Conservation (phyloP, 2,113 vertebrate genomes). For the Paradoxurus hermaphroditus region DNA sequence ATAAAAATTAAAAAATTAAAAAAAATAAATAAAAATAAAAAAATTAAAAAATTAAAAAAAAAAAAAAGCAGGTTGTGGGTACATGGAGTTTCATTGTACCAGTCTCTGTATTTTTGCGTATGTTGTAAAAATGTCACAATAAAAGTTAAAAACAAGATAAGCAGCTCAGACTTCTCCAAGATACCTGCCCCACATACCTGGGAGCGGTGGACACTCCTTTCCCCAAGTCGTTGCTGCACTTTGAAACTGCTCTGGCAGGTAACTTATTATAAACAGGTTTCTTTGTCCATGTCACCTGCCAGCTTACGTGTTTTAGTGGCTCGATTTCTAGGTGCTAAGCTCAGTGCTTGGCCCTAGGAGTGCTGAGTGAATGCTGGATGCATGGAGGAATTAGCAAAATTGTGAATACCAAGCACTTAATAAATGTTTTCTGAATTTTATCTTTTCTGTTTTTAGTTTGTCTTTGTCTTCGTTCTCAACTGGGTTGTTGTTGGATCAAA, state of each 20-base stretch:
- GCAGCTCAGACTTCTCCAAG: not conserved
- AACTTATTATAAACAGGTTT: not conserved
- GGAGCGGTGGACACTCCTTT: not conserved
- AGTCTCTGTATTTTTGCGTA: not conserved
- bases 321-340: not conserved
- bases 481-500: not conserved
- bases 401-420: slow-evolving; percentile 13
- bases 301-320: not conserved
- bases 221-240: not conserved
- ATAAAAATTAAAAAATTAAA: no score
- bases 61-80: not conserved
- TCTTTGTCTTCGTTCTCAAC: not conserved
- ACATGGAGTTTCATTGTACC: not conserved
- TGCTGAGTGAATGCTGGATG: not conserved
- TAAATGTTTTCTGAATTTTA: slow-evolving; percentile 40
- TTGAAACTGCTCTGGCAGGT: not conserved
- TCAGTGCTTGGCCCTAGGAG: not conserved
- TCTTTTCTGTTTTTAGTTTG: not conserved
- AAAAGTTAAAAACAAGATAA: not conserved
- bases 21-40: no score
- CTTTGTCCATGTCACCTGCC: not conserved
- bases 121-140: not conserved
- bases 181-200: not conserved
- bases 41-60: no score
- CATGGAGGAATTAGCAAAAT: not conserved